A percentile compares a stretch with the other conserved stretches of the same genome.
Evolutionary conservation across 2,797 vertebrate species (phyloP).

Genomic region (Pipistrellus nathusii): DNA sequence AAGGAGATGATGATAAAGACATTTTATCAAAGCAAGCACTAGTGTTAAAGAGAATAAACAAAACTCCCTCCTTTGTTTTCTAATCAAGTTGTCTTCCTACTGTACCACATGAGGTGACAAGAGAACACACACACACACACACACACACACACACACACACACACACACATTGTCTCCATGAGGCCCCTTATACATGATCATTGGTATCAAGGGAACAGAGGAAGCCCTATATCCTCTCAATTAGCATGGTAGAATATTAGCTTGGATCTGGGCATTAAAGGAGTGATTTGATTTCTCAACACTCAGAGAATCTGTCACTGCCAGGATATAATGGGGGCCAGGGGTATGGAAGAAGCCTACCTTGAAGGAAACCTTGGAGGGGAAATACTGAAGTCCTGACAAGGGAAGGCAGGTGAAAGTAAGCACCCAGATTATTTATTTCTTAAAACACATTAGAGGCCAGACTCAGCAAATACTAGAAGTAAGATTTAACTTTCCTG

Average conservation of each 20-base stretch:
- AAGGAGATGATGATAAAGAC: neutral
- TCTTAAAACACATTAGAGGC: neutral
- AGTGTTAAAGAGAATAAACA: neutral
- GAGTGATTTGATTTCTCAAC: neutral
- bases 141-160: neutral
- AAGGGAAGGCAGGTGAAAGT: neutral
- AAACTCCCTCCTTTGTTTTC: neutral
- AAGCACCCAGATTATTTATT: neutral
- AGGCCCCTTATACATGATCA: neutral
- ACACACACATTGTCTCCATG: neutral
- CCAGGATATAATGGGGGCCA: neutral
- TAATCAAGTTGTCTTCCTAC: neutral
- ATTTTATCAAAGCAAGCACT: neutral
- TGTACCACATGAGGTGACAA: neutral
- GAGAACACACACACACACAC: neutral
- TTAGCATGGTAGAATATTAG: neutral
- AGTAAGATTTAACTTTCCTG: constrained; percentile 1
- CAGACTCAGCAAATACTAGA: neutral
- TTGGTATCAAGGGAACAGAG: neutral
- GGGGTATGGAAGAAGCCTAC: neutral
- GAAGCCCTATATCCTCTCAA: neutral
- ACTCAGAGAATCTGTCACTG: neutral
- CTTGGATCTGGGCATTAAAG: neutral
- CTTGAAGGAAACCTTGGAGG: neutral
- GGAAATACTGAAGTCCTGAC: neutral